Evolutionary conservation across 2,888 invertebrate species (phyloP).

Genomic region (Germaria angustata): DNA sequence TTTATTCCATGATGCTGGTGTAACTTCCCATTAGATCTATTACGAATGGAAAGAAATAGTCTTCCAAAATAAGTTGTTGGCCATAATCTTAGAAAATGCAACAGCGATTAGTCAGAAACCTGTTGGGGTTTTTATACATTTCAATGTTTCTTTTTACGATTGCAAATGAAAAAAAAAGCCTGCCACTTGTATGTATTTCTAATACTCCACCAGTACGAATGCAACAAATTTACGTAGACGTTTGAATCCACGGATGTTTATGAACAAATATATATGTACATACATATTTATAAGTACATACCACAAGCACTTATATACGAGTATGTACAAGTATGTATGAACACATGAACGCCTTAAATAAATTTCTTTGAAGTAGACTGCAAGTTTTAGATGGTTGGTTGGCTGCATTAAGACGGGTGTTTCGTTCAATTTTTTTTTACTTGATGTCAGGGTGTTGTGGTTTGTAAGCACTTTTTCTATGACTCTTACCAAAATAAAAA

Average conservation of each 20-base stretch:
- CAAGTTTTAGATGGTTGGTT: constrained; percentile 5
- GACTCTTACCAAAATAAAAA: constrained; percentile 39
- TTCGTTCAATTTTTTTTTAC: background rate
- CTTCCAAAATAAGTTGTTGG: constrained; percentile 51
- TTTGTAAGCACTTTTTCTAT: constrained; percentile 27
- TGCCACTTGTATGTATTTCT: constrained; percentile 32
- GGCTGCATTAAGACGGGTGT: constrained; percentile 10
- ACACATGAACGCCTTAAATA: constrained; percentile 10
- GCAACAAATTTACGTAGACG: constrained; percentile 23
- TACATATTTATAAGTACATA: background rate
- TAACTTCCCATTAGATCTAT: constrained; percentile 16
- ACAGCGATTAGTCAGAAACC: constrained; percentile 75
- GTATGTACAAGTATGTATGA: background rate
- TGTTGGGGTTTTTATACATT: constrained; percentile 65
- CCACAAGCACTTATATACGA: background rate
- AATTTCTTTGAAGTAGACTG: constrained; percentile 20
- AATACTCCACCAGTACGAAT: constrained; percentile 11
- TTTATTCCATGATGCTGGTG: background rate
- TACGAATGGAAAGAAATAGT: constrained; percentile 39
- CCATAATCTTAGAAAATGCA: constrained; percentile 38
- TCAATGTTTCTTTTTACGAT: constrained; percentile 41
- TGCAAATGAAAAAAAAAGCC: constrained; percentile 31
- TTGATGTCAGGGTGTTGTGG: constrained; percentile 52
- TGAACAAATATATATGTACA: constrained; percentile 5
- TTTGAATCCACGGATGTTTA: constrained; percentile 20